Percentiles rank a stretch among this genome's conserved stretches.
phyloP scores from a whole-genome alignment of 1,140 invertebrate species.

The Caenorhabditis latens region DNA sequence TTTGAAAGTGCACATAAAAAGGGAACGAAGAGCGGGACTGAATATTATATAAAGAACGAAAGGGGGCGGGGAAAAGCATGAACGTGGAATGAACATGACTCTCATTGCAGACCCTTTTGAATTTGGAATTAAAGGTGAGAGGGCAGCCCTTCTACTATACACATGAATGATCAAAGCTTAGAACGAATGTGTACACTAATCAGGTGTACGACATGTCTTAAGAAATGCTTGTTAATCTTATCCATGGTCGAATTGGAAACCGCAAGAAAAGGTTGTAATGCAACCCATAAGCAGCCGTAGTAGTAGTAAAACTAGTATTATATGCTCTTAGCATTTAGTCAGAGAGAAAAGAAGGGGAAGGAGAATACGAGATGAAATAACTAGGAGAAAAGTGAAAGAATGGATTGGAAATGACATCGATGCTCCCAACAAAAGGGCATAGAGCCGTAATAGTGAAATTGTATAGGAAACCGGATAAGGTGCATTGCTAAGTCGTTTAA shows the following conservation, averaged over 20 bases:
- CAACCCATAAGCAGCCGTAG: background rate
- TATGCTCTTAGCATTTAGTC: background rate
- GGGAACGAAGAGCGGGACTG: background rate
- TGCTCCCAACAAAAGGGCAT: conserved; percentile 20
- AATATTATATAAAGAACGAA: background rate
- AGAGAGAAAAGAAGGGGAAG: background rate
- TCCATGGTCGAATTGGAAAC: background rate
- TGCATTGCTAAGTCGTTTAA: background rate
- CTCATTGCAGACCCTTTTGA: background rate
- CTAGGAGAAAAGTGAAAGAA: background rate
- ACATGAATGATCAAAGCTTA: conserved; percentile 33
- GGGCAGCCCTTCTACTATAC: conserved; percentile 12
- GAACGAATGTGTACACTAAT: conserved; percentile 15
- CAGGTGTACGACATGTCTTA: background rate
- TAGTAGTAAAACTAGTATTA: conserved; percentile 13
- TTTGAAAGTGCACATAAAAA: conserved; percentile 52
- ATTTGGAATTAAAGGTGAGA: conserved; percentile 37
- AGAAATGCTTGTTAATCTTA: conserved; percentile 25
- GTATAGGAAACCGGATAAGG: background rate
- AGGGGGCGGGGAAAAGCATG: background rate
- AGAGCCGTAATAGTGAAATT: background rate
- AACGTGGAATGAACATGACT: background rate
- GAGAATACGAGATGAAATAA: background rate
- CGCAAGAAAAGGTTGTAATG: background rate
- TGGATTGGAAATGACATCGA: conserved; percentile 7